These are phyloP conservation scores for Platyscapa corneri DNA, from an alignment of 1,140 invertebrate genomes.

Conservation along the genomic window DNA sequence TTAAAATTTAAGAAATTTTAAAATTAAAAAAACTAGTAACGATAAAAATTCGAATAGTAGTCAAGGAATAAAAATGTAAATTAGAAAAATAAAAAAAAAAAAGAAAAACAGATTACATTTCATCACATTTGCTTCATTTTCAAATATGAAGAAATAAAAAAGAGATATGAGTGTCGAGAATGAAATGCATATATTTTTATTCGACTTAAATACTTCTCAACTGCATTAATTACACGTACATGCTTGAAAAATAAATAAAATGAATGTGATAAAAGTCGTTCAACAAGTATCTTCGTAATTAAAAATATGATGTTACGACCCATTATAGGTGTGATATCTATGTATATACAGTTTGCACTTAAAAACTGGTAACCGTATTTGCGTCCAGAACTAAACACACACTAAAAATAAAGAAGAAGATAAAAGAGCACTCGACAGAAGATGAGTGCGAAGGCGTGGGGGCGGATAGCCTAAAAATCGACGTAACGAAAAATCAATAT, in stretches of 20 bases:
- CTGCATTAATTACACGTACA: not conserved
- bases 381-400: not conserved
- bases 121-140: not conserved
- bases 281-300: not conserved
- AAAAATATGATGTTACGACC: not conserved
- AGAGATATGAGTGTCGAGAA: not conserved
- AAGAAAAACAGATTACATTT: not conserved
- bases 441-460: not conserved
- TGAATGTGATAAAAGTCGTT: not conserved
- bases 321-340: not conserved
- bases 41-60: not conserved
- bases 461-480: not conserved
- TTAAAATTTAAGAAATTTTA: too few relatives aligned
- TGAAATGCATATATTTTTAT: not conserved
- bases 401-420: not conserved
- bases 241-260: not conserved
- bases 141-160: not conserved
- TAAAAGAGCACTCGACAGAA: not conserved
- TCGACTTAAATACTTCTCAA: not conserved
- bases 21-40: not conserved
- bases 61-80: not conserved
- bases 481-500: constrained; percentile 31
- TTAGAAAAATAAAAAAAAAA: not conserved
- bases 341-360: not conserved
- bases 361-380: not conserved